Conservation (phyloP, 2,113 vertebrate species). For the Cebidichthys violaceus region DNA sequence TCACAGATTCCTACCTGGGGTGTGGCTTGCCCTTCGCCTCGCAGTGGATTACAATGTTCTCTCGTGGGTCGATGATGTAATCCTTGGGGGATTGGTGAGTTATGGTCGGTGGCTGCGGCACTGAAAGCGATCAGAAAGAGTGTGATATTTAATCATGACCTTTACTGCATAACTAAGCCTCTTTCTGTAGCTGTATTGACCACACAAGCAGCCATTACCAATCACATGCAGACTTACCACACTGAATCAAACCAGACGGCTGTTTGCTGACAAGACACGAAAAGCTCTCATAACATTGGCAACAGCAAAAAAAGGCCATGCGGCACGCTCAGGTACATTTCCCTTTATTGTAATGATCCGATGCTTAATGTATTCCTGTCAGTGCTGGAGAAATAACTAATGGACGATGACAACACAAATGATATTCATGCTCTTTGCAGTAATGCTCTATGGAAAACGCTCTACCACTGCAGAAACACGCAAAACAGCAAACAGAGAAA, state of each 20-base stretch:
- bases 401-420: conserved; percentile 64
- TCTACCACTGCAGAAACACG: conserved; percentile 49
- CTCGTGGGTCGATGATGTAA: conserved; percentile 96
- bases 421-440: conserved; percentile 60
- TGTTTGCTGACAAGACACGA: conserved; percentile 55
- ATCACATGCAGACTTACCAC: conserved; percentile 51
- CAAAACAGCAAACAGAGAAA: conserved; percentile 49
- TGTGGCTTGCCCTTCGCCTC: conserved; percentile 97
- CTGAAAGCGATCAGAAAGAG: conserved; percentile 80
- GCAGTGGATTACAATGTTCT: conserved; percentile 95
- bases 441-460: conserved; percentile 31
- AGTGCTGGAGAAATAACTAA: conserved; percentile 57
- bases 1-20: conserved; percentile 86
- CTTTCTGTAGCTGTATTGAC: conserved; percentile 46
- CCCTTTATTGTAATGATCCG: conserved; percentile 49
- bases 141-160: conserved; percentile 56
- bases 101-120: conserved; percentile 96
- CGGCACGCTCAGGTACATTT: conserved; percentile 61
- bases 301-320: conserved; percentile 58
- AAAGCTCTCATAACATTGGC: conserved; percentile 37
- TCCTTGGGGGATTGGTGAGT: conserved; percentile 97
- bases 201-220: conserved; percentile 47
- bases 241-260: conserved; percentile 31
- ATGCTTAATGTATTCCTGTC: conserved; percentile 63
- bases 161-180: conserved; percentile 55